Base-by-base conservation (phyloP, 35 echinoderm and acorn worm genomes). In the Heliocidaris tuberculata region DNA sequence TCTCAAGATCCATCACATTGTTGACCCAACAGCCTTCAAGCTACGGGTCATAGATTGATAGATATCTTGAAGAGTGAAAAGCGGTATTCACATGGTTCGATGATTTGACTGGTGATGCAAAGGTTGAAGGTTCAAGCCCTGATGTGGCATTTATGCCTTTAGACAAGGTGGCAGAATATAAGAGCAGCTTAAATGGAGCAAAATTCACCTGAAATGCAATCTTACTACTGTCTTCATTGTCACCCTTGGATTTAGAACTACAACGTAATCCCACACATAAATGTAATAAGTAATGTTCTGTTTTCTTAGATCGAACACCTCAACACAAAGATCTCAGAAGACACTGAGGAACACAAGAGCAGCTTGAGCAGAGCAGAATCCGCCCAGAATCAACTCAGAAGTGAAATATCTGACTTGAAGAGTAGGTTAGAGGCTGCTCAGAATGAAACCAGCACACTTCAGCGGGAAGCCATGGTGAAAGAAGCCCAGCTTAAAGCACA, bases 271-370 rank as follows among this genome's bases (percentile, higher is more conserved):
- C 21, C 65, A 78, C 17, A 19, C 2, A 19, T 78, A 78, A 2
- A 7, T 5, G 19, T 78, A 27, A n/a, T 78, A 24, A 27, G 21
- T 78, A 7, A 27, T 78, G 19, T 21, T 78, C 3, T n/a, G 21
- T 21, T 7, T 78, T 59, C 47, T 24, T 86, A 99, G 97, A 99
- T 99, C 60, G 97, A 97, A 48, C 97, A 99, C 92, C 96, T 99
- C 19, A 99, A 97, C 47, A 92, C 96, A 11, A 99, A 99, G 94
- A 99, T 99, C 27, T 30, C 94, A 0, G 98, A 99, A 49, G 98
- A 99, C 56, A 96, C 93, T 11, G 98, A 99, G 59, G 98, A 99
- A 31, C 94, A 78, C 6, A 85, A 59, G 13, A 93, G 52, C 13
- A 97, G 54, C 31, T 60, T 91, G 32, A 88, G 85, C 61, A 96